Evolutionary conservation across 2,888 invertebrate species (phyloP).

Genomic region (Pterobdella sp.): DNA sequence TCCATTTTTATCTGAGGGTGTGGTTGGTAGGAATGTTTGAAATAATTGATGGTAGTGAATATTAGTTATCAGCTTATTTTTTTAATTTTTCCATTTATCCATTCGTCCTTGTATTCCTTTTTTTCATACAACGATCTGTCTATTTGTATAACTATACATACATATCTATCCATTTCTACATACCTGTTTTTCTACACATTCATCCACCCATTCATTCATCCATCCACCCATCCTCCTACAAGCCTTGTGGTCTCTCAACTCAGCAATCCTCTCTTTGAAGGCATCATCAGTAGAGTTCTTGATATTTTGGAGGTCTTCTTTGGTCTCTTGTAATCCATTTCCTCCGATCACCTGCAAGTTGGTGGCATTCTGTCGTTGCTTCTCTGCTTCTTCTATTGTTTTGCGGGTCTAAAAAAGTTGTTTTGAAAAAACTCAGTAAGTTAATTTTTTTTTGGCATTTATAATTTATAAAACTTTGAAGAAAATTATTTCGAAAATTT

Average conservation of each 20-base stretch:
- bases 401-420: not conserved
- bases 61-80: too few species aligned
- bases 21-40: too few species aligned
- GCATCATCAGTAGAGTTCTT: constrained; percentile 25
- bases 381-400: constrained; percentile 15
- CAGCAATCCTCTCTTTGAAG: constrained; percentile 26
- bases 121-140: too few species aligned
- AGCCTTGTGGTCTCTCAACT: constrained; percentile 28
- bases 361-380: constrained; percentile 25
- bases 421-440: not conserved
- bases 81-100: too few species aligned
- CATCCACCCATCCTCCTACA: too few species aligned
- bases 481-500: not conserved
- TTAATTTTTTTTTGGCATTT: not conserved
- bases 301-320: constrained; percentile 21
- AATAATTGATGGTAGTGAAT: too few species aligned
- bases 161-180: too few species aligned
- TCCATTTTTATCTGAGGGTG: constrained; percentile 27
- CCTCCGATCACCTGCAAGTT: constrained; percentile 11
- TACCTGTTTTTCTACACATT: too few species aligned
- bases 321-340: constrained; percentile 10
- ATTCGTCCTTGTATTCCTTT: too few species aligned
- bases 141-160: too few species aligned
- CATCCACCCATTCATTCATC: too few species aligned
- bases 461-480: not conserved